Percentiles rank a stretch among this genome's conserved stretches.
Conservation (phyloP, 2,888 invertebrate species). For the Cosmorhoe ocellata region DNA sequence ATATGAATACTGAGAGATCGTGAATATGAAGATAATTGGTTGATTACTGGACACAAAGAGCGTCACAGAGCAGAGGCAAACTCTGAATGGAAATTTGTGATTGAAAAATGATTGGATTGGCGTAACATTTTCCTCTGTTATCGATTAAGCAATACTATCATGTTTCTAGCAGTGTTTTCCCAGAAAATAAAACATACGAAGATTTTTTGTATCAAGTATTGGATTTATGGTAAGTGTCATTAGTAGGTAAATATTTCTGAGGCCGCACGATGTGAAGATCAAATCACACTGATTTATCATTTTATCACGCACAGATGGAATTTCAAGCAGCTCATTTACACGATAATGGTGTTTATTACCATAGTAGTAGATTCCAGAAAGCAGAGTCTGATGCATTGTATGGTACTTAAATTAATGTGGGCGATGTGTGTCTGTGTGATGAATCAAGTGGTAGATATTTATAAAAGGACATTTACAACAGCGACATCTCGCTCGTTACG, state of each 20-base stretch:
- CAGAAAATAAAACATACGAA: too few relatives aligned
- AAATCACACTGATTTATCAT: slow-evolving; percentile 3
- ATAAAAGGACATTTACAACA: slow-evolving; percentile 1
- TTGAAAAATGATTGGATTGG: slow-evolving; percentile 1
- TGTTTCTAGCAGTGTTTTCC: too few relatives aligned
- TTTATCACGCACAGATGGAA: slow-evolving; percentile 6
- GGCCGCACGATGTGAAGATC: too few relatives aligned
- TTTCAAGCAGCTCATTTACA: slow-evolving; percentile 3
- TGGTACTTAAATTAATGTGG: slow-evolving; percentile 26
- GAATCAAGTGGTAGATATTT: slow-evolving; percentile 24
- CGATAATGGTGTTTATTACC: slow-evolving; percentile 7
- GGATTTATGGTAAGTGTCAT: too few relatives aligned
- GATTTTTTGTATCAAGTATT: too few relatives aligned
- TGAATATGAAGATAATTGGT: slow-evolving; percentile 14
- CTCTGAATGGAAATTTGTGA: background rate
- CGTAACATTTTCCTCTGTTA: slow-evolving; percentile 1
- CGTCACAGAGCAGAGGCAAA: background rate
- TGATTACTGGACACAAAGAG: slow-evolving; percentile 18
- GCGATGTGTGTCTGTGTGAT: slow-evolving; percentile 21
- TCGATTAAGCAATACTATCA: background rate
- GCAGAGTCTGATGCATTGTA: slow-evolving; percentile 6
- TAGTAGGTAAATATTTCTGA: too few relatives aligned
- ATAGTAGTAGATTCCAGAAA: slow-evolving; percentile 16
- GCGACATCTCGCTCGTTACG: slow-evolving; percentile 1
- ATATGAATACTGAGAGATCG: slow-evolving; percentile 1